Percentiles rank a stretch among this genome's conserved stretches.
Evolutionary conservation across 2,888 invertebrate genomes (phyloP).

Genomic region (Prosopocoilus inquinatus): DNA sequence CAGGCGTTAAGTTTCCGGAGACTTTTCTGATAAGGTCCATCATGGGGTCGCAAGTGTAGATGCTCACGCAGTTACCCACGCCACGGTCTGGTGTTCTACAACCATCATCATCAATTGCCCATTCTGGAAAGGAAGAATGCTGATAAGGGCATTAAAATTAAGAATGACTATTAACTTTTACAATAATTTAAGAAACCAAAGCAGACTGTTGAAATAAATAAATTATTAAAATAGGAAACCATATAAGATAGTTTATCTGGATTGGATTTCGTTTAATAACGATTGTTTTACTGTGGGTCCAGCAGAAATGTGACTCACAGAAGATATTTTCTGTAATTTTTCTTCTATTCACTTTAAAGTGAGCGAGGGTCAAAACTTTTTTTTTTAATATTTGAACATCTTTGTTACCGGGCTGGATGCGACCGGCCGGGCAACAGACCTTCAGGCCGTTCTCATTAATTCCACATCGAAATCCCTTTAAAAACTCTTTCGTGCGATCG

Average conservation of each 20-base stretch:
- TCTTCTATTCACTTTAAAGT: too few species aligned
- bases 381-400: not conserved
- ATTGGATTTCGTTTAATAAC: too few species aligned
- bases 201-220: too few species aligned
- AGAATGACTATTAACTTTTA: too few species aligned
- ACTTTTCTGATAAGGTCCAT: conserved; percentile 15
- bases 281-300: too few species aligned
- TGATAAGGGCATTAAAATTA: too few species aligned
- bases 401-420: not conserved
- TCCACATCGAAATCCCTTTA: conserved; percentile 44
- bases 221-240: too few species aligned
- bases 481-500: conserved; percentile 9
- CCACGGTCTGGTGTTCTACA: conserved; percentile 44
- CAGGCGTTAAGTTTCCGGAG: not conserved
- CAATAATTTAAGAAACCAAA: too few species aligned
- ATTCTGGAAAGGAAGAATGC: conserved; percentile 29
- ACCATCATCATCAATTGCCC: conserved; percentile 33
- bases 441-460: conserved; percentile 37
- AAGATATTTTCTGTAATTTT: too few species aligned
- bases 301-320: too few species aligned
- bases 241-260: too few species aligned
- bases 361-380: too few species aligned
- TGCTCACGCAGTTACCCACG: conserved; percentile 43
- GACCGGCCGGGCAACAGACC: conserved; percentile 13
- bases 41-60: conserved; percentile 37